These are phyloP conservation scores for Eilema caniola DNA, from an alignment of 2,888 invertebrate genomes.

Conservation along the genomic window DNA sequence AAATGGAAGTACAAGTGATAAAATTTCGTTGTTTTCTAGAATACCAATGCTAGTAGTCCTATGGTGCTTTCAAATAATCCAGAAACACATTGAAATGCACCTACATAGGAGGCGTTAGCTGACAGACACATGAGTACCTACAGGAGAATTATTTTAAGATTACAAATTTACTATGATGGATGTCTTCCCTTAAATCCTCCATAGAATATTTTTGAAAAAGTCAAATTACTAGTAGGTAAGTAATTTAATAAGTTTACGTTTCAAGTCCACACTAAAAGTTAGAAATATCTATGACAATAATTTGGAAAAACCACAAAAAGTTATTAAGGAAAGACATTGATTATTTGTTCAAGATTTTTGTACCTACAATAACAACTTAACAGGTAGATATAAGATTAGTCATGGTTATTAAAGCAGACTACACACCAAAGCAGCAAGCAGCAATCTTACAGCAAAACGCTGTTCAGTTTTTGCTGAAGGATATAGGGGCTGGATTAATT, in stretches of 20 bases:
- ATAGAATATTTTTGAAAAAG: background rate
- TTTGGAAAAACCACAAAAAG: background rate
- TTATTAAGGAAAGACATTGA: background rate
- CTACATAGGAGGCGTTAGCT: no score
- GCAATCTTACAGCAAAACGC: no score
- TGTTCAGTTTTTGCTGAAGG: no score
- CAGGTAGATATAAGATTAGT: background rate
- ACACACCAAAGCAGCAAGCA: no score
- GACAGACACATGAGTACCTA: no score
- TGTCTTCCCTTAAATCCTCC: background rate
- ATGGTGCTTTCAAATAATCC: no score
- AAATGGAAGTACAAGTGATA: background rate
- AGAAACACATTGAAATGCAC: no score
- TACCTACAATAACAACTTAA: background rate
- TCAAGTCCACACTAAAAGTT: background rate
- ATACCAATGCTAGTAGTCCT: no score
- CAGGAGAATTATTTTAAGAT: no score
- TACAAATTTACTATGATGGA: no score
- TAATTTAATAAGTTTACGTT: background rate
- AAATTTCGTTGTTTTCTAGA: background rate
- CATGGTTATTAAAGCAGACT: background rate
- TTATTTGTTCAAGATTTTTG: background rate
- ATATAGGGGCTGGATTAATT: no score
- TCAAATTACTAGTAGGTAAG: no score
- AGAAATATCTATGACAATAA: background rate